Evolutionary conservation across 2,888 invertebrate species (phyloP), one percentile per base, ranked within the genome.

Genomic region (Phaedon cochleariae): DNA sequence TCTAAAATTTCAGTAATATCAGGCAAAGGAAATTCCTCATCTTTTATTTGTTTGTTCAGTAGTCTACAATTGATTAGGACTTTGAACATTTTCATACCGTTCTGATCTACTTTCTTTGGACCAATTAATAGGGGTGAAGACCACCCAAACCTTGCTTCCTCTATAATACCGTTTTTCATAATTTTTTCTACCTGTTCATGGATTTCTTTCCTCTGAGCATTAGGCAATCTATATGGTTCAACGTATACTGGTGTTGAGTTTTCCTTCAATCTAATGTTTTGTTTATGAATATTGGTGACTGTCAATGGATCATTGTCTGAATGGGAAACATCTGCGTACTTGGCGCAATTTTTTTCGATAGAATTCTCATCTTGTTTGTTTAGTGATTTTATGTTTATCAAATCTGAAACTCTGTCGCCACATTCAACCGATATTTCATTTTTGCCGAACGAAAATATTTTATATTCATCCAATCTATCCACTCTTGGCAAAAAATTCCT

Each of bases 1-100:
- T 76, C 73, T 61, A 76, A 59, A 66, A 75, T 77, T 59, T 76
- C 74, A 4, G 64, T 54, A 46, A 76, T 31, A 54, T 37, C 5
- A 20, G 54, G n/a, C 54, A 54, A 15, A n/a, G 61, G 61, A 41
- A 61, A 61, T 31, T 61, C 53, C 15, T 61, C 53, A 7, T 61
- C 52, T 9, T 51, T 31, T 37, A 49, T 12, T 15, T 54, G 54
- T 15, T 26, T 75, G 41, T 68, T 68, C 55, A 54, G 20, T 34
- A 59, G 65, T 68, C 59, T 62, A 65, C 57, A 67, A 54, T 73
- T 67, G n/a, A 74, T 69, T 18, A 71, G 70, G n/a, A 68, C 54
- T 48, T 71, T 58, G 59, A 46, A 68, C 59, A 60, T 71, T 59
- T 64, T 65, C n/a, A 62, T 64, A 26, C 70, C 68, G 63, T 73